phyloP scores from a whole-genome alignment of 2,888 invertebrate genomes.

The Volucella bombylans region DNA sequence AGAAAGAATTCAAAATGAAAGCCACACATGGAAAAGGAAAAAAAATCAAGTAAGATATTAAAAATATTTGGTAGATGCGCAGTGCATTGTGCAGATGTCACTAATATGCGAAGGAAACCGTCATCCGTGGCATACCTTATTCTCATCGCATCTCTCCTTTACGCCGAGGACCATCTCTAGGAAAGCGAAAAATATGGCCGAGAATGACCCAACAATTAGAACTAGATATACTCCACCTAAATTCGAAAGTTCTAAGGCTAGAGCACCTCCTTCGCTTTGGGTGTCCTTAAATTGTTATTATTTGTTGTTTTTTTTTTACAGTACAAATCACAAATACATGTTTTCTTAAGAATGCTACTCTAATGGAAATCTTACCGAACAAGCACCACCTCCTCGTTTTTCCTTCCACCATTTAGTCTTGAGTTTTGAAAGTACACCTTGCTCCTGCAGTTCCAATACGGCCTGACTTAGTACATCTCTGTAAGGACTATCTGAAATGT shows the following conservation, averaged over 20 bases:
- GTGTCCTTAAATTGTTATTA: slow-evolving; percentile 77
- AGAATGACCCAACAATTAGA: slow-evolving; percentile 83
- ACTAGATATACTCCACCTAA: slow-evolving; percentile 87
- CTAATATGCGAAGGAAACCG: slow-evolving; percentile 34
- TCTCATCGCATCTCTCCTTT: slow-evolving; percentile 79
- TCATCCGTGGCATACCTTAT: slow-evolving; percentile 78
- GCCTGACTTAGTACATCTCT: slow-evolving; percentile 90
- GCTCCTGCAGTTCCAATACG: slow-evolving; percentile 92
- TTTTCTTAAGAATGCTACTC: slow-evolving; percentile 32
- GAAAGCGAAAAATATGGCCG: slow-evolving; percentile 80
- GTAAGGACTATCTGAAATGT: slow-evolving; percentile 83
- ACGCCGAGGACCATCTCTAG: slow-evolving; percentile 80
- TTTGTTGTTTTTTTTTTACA: slow-evolving; percentile 6
- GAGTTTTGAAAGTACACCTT: slow-evolving; percentile 89
- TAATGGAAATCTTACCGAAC: slow-evolving; percentile 84
- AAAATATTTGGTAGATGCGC: background rate
- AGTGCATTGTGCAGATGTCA: slow-evolving; percentile 30
- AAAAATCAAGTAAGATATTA: background rate
- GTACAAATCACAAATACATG: slow-evolving; percentile 1
- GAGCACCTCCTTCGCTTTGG: slow-evolving; percentile 80
- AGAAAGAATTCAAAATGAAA: slow-evolving; percentile 12
- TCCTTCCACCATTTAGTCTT: slow-evolving; percentile 96
- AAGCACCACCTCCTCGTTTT: slow-evolving; percentile 89
- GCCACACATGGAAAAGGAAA: slow-evolving; percentile 41
- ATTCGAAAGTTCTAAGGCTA: slow-evolving; percentile 86